phyloP scores from a whole-genome alignment of 92 coral and sea anemone genomes.

The Siderastrea radians region DNA sequence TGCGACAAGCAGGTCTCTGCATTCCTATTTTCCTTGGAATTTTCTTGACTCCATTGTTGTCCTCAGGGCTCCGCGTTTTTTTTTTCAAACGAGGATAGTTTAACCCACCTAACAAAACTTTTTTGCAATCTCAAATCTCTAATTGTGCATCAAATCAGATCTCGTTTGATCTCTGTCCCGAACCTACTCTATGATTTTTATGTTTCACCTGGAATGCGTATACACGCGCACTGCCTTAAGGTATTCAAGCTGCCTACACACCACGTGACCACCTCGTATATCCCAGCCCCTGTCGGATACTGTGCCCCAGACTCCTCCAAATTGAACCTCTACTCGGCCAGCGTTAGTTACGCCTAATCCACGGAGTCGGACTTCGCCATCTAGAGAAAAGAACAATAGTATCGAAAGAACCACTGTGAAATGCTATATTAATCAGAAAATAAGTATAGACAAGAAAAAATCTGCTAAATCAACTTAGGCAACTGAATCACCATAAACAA shows the following conservation, averaged over 20 bases:
- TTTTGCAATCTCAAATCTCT: no score
- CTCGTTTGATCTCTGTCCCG: background rate
- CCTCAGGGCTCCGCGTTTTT: no score
- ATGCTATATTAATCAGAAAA: no score
- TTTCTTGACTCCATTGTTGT: background rate
- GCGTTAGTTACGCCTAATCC: constrained; percentile 34
- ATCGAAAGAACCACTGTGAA: no score
- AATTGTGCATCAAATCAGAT: no score
- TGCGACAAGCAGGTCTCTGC: no score
- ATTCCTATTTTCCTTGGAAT: constrained; percentile 16
- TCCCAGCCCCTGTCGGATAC: constrained; percentile 64
- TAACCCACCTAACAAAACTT: no score
- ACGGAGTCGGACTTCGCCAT: constrained; percentile 32
- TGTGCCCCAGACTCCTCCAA: constrained; percentile 54
- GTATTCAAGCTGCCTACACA: constrained; percentile 71
- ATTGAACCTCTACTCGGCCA: constrained; percentile 52
- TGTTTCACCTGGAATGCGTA: constrained; percentile 42
- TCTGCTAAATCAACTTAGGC: no score
- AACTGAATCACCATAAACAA: no score
- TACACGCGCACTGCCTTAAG: constrained; percentile 47
- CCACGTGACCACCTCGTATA: constrained; percentile 51
- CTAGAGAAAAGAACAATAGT: background rate
- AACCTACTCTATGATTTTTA: background rate
- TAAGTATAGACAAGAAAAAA: no score
- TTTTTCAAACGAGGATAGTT: no score